phyloP scores from a whole-genome alignment of 2,113 vertebrate genomes.

The Corynorhinus townsendii region DNA sequence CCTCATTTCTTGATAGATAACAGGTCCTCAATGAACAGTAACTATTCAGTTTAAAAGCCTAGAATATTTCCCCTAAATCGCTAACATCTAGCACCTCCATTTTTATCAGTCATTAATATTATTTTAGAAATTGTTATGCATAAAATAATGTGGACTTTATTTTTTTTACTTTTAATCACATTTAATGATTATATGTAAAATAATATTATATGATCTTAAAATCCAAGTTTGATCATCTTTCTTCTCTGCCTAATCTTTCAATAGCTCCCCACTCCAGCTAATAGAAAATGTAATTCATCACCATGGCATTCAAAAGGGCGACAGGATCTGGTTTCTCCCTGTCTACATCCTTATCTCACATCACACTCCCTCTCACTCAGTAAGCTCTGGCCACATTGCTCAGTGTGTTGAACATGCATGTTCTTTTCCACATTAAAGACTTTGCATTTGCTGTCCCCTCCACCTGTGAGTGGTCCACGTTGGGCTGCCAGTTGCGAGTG shows the following conservation, averaged over 20 bases:
- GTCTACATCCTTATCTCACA: background rate
- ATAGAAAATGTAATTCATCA: background rate
- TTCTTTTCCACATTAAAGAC: background rate
- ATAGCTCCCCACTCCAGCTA: background rate
- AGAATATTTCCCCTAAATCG: no score
- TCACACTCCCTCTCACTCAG: background rate
- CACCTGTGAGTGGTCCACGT: no score
- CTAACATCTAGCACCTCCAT: no score
- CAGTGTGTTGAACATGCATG: background rate
- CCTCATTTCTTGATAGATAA: no score
- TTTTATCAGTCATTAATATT: background rate
- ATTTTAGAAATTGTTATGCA: background rate
- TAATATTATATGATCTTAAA: background rate
- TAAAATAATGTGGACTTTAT: no score
- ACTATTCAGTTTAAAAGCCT: no score
- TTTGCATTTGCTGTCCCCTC: background rate
- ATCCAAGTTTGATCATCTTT: background rate
- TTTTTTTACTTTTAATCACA: background rate
- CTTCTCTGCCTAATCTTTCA: background rate
- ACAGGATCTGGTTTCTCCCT: background rate
- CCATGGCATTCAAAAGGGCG: background rate
- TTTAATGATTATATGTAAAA: background rate
- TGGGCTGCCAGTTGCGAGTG: no score
- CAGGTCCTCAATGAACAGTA: no score
- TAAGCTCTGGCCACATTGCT: background rate